Evolutionary conservation across 2,797 vertebrate genomes (phyloP), one percentile per base, ranked within the genome.

Genomic region (Parambassis ranga): DNA sequence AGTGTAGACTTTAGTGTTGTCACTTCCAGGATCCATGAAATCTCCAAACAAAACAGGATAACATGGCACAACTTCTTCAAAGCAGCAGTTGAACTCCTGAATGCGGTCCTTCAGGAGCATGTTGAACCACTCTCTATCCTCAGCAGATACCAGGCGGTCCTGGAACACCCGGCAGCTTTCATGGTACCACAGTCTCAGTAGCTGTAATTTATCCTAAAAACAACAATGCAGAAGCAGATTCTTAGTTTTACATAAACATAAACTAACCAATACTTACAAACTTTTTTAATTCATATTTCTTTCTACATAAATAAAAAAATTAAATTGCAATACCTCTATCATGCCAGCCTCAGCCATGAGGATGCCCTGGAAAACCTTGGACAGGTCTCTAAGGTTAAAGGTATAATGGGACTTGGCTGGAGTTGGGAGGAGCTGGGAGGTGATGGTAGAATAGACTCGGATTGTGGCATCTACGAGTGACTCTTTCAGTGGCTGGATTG

Each of bases 291-390:
- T n/a, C n/a, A n/a, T n/a, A n/a, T n/a, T n/a, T n/a, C n/a, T n/a
- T n/a, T n/a, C n/a, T n/a, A n/a, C n/a, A n/a, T n/a, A n/a, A n/a
- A n/a, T n/a, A n/a, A n/a, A n/a, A n/a, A n/a, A n/a, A n/a, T n/a
- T n/a, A n/a, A n/a, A n/a, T n/a, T n/a, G n/a, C n/a, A n/a, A 27
- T 73, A 95, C 96, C 93, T 93, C 67, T 0, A 94, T 88, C 57
- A 86, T 93, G 75, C 65, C 60, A 2, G 92, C 86, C 19, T 98
- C 89, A 4, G 93, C 94, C 95, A 98, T 95, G 38, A 97, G 92
- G 63, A 98, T 92, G 23, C 96, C 96, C 82, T 98, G 96, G 89
- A 98, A 98, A 78, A 98, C 95, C 67, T 95, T 96, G 70, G 96
- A 97, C 38, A 98, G 91, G 83, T 98, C 95, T 63, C 96, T 93